phyloP scores from a whole-genome alignment of 2,113 vertebrate species.

The Thalassarche chlororhynchos region DNA sequence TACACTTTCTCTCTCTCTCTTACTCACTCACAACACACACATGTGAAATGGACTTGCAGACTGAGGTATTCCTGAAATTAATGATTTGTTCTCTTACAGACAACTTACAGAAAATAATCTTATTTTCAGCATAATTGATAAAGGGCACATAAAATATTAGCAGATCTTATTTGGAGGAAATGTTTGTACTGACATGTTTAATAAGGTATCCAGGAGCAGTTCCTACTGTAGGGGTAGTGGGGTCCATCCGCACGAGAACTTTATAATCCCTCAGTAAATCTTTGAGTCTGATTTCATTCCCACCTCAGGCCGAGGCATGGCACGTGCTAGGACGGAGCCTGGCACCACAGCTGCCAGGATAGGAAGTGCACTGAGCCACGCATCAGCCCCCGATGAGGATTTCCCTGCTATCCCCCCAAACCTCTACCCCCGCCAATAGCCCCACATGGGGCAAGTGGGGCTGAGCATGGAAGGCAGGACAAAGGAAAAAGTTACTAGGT shows the following conservation, averaged over 20 bases:
- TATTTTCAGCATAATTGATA: background rate
- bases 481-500: background rate
- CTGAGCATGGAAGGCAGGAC: background rate
- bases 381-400: background rate
- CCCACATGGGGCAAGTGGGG: background rate
- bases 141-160: background rate
- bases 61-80: background rate
- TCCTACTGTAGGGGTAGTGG: background rate
- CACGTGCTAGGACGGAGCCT: background rate
- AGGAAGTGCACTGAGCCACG: rapidly evolving
- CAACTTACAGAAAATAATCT: background rate
- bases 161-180: background rate
- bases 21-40: background rate
- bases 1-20: background rate
- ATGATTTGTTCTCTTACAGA: background rate
- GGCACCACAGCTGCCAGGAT: background rate
- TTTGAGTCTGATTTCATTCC: background rate
- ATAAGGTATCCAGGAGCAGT: background rate
- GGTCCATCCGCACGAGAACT: background rate
- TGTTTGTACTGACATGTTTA: background rate
- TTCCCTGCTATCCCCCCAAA: background rate
- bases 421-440: background rate
- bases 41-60: background rate
- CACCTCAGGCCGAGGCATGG: rapidly evolving
- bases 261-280: background rate